These are phyloP conservation scores for Vanessa atalanta DNA, from an alignment of 1,140 invertebrate genomes.

Conservation along the genomic window DNA sequence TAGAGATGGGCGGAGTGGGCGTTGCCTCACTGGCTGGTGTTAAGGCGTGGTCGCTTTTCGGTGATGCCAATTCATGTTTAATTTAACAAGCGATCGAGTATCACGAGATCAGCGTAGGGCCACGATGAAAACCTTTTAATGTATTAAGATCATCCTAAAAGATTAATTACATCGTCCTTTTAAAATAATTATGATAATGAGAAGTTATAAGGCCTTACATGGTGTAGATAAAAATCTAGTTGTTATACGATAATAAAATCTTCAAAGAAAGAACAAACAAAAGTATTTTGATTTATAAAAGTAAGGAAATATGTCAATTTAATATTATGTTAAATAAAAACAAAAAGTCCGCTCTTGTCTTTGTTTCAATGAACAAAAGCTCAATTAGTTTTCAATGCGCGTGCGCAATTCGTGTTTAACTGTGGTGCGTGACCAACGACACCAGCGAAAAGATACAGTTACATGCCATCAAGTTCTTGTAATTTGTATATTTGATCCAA, in stretches of 20 bases:
- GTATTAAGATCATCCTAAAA: slow-evolving; percentile 13
- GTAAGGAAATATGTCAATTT: background rate
- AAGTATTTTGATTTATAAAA: too few species aligned
- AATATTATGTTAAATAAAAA: background rate
- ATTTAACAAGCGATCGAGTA: slow-evolving; percentile 63
- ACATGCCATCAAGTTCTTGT: slow-evolving; percentile 15
- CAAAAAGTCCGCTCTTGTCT: background rate
- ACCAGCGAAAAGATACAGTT: slow-evolving; percentile 32
- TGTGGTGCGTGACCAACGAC: slow-evolving; percentile 41
- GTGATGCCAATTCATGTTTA: slow-evolving; percentile 69
- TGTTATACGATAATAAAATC: too few species aligned
- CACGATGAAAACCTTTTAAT: slow-evolving; percentile 18
- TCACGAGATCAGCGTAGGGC: slow-evolving; percentile 31
- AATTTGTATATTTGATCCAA: slow-evolving; percentile 11
- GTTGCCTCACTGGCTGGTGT: slow-evolving; percentile 44
- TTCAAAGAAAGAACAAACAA: too few species aligned
- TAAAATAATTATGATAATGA: background rate
- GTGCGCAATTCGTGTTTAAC: slow-evolving; percentile 44
- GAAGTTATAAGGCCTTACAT: too few species aligned
- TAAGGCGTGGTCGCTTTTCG: slow-evolving; percentile 72
- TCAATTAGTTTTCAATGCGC: slow-evolving; percentile 49
- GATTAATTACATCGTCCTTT: slow-evolving; percentile 8
- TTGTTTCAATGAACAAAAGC: slow-evolving; percentile 30
- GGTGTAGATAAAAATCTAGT: too few species aligned
- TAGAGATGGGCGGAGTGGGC: slow-evolving; percentile 70